Percentiles rank a stretch among this genome's conserved stretches.
These are phyloP conservation scores for Meghimatium bilineatum DNA, from an alignment of 2,888 invertebrate species.

Conservation along the genomic window DNA sequence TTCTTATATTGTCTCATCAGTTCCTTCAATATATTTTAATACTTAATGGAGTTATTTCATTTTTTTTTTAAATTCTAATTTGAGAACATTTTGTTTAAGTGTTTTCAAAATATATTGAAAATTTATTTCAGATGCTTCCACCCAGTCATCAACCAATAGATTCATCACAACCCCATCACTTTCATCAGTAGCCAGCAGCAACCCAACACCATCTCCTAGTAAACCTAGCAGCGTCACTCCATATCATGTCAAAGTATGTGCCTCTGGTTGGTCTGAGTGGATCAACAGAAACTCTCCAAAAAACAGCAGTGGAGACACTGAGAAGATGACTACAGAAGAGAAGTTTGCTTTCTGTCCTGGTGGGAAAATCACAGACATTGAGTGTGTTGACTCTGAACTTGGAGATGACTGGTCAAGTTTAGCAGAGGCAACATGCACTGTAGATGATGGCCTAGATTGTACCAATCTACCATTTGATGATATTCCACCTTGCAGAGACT, in stretches of 20 bases:
- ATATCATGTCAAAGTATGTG: not conserved
- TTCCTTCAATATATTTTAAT: too few relatives aligned
- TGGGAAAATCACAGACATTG: slow-evolving; percentile 67
- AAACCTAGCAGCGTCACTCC: not conserved
- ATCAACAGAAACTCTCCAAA: slow-evolving; percentile 64
- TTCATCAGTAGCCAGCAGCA: not conserved
- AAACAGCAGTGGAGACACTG: slow-evolving; percentile 58
- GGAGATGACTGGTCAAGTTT: slow-evolving; percentile 60
- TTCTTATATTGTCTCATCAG: too few relatives aligned
- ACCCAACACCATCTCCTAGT: not conserved
- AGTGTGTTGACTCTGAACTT: slow-evolving; percentile 65
- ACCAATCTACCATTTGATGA: slow-evolving; percentile 7
- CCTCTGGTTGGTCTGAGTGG: slow-evolving; percentile 62
- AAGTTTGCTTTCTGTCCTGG: slow-evolving; percentile 60
- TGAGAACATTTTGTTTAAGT: too few relatives aligned
- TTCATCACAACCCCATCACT: not conserved
- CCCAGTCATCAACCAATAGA: not conserved
- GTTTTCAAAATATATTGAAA: not conserved
- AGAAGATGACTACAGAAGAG: slow-evolving; percentile 58
- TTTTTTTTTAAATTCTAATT: too few relatives aligned
- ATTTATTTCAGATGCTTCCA: not conserved
- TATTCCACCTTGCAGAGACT: slow-evolving; percentile 60
- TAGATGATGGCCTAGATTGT: slow-evolving; percentile 81
- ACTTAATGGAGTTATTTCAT: too few relatives aligned
- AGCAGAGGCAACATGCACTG: slow-evolving; percentile 66